Base-by-base conservation (phyloP, 64 coral and sea anemone species). In the Orbicella faveolata region DNA sequence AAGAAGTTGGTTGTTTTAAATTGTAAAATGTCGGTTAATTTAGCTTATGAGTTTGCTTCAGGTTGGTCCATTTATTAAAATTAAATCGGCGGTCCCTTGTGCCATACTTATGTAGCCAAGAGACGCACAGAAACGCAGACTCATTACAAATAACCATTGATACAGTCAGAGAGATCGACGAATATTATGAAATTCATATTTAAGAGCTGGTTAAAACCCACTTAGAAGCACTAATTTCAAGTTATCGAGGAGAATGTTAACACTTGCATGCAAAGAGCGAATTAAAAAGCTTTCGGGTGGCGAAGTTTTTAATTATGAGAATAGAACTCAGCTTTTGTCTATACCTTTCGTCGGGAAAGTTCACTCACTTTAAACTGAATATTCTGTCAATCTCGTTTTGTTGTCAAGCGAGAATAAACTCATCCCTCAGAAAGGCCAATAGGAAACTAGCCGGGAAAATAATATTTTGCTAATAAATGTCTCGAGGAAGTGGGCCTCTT, bases 371-470 rank as follows among this genome's bases (percentile, higher is more conserved):
- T n/a, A 1, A 70, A 25, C n/a, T 33, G 8, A 70, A 70, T 70
- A 70, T 70, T 25, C 37, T 85, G 65, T 85, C 65, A 37, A 85
- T 85, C 55, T 59, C 55, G 55, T 59, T 59, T 73, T 73, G 61
- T 85, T 73, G 82, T 85, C 82, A 85, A 39, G 80, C 65, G 30
- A 81, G 12, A 19, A n/a, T 33, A 53, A 21, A 85, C 65, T 52
- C n/a, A 48, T 20, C 39, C 44, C 44, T 9, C 17, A 66, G 16
- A 44, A 26, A 21, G 72, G 68, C 65, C 65, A 72, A 85, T 85
- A 66, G 68, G 65, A 85, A 21, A 23, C 62, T 14, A 67, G 62
- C 39, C 80, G 18, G 1, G 37, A 83, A 83, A 48, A 67, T 36
- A 83, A 65, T 41, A 2, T 64, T 85, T 30, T 67, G 65, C 21